Evolutionary conservation across 2,797 vertebrate species (phyloP).

Genomic region (Microtus obscurus): DNA sequence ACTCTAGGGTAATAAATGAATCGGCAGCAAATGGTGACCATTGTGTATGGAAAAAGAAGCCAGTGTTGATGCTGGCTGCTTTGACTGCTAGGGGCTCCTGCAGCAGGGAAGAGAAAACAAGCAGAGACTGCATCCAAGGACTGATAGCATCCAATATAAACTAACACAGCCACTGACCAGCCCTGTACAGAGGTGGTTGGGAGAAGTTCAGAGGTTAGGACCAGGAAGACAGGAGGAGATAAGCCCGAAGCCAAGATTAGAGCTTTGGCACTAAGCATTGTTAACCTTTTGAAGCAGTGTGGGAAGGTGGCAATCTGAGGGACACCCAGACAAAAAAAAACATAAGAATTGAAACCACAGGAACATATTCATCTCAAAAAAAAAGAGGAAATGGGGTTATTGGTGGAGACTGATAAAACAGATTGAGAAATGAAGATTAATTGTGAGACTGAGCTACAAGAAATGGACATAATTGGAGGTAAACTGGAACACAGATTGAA

Average conservation of each 20-base stretch:
- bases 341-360: not conserved
- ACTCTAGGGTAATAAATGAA: conserved; percentile 32
- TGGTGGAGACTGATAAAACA: not conserved
- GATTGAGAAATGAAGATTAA: conserved; percentile 16
- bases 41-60: not conserved
- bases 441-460: not conserved
- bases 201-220: not conserved
- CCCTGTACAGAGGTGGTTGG: not conserved
- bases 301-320: not conserved
- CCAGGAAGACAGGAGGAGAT: not conserved
- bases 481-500: not conserved
- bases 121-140: not conserved
- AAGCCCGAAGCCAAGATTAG: not conserved
- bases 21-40: not conserved
- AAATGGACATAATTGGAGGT: not conserved
- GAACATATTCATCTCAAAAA: not conserved
- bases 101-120: not conserved
- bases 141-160: not conserved
- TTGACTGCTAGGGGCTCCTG: not conserved
- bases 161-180: not conserved
- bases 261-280: not conserved
- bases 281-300: not conserved
- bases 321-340: not conserved
- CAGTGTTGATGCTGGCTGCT: not conserved
- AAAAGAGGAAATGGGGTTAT: not conserved